Base-by-base conservation (phyloP, 2,888 invertebrate genomes). In the Heliconius cydno region DNA sequence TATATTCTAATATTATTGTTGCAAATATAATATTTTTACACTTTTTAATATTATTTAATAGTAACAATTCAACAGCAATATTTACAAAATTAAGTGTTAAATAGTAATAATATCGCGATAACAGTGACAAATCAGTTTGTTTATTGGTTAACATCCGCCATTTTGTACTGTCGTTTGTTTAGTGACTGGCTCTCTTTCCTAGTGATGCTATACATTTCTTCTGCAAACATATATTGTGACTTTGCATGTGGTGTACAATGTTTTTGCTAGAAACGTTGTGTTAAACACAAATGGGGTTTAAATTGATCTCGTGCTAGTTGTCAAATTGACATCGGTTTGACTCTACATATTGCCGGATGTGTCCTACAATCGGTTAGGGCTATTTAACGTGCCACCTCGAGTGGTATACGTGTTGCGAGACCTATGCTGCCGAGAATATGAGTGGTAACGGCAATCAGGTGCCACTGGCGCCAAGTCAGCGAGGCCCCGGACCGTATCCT, bases 381-480 rank as follows among this genome's bases (percentile, higher is more conserved):
- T 92, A 93, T 89, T 91, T 92, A 92, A 92, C 94, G 95, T 95
- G 96, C 96, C 95, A 96, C 96, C 96, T 95, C 95, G 95, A 95
- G 95, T 92, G 94, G 94, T 96, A 93, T 95, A 95, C 94, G 94
- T 94, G 94, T 94, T 92, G 91, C 89, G 92, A 95, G 90, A 95
- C 95, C 95, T 95, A 95, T 95, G 95, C 95, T 94, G 94, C 94
- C 92, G 92, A 95, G 92, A 94, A 89, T 92, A 96, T 96, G 96
- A 96, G 96, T 94, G 95, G 96, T 92, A 96, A 96, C 94, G 96
- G 96, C 92, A 96, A 96, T 92, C 96, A 95, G 95, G 95, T 95
- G 95, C 96, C 96, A 91, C 91, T 95, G 91, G 96, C 96, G 91
- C 95, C 95, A 89, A 94, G 91, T 95, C 96, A 93, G 90, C 95